Conservation (phyloP, 2,888 invertebrate species). For the Phaonia tiefii region DNA sequence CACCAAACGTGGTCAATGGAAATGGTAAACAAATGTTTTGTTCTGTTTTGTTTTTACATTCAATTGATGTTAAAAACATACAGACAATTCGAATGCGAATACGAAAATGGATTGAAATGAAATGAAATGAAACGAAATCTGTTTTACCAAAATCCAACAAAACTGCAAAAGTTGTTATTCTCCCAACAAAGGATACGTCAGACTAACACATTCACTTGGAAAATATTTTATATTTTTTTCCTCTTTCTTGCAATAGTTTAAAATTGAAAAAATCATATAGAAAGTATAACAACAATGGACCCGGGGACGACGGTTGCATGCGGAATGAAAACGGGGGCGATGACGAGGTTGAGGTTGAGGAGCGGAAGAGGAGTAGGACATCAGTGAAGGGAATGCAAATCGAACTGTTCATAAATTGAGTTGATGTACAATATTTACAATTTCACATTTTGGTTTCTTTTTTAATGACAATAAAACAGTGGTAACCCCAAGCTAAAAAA, state of each 20-base stretch:
- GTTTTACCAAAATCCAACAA: not conserved
- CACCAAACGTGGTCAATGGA: slow-evolving; percentile 66
- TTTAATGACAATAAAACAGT: slow-evolving; percentile 30
- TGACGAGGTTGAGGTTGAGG: not conserved
- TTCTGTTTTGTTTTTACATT: slow-evolving; percentile 59
- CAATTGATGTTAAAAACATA: slow-evolving; percentile 48
- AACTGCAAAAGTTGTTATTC: not conserved
- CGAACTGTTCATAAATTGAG: slow-evolving; percentile 51
- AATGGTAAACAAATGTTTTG: slow-evolving; percentile 65
- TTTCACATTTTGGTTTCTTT: slow-evolving; percentile 34
- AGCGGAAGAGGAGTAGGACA: no score
- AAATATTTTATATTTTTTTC: slow-evolving; percentile 26
- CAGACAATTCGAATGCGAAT: not conserved
- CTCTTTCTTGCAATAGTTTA: slow-evolving; percentile 39
- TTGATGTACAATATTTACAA: slow-evolving; percentile 44
- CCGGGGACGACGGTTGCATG: slow-evolving; percentile 22
- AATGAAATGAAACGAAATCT: slow-evolving; percentile 12
- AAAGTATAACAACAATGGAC: no score
- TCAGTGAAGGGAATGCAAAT: not conserved
- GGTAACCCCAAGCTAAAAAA: not conserved
- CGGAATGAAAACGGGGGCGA: slow-evolving; percentile 13
- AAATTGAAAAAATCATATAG: no score
- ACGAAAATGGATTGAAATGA: not conserved
- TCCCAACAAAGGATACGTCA: slow-evolving; percentile 25
- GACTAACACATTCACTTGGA: slow-evolving; percentile 19